Percentiles rank a stretch among this genome's conserved stretches.
These are phyloP conservation scores for Andricus grossulariae DNA, from an alignment of 1,140 invertebrate species.

Conservation along the genomic window DNA sequence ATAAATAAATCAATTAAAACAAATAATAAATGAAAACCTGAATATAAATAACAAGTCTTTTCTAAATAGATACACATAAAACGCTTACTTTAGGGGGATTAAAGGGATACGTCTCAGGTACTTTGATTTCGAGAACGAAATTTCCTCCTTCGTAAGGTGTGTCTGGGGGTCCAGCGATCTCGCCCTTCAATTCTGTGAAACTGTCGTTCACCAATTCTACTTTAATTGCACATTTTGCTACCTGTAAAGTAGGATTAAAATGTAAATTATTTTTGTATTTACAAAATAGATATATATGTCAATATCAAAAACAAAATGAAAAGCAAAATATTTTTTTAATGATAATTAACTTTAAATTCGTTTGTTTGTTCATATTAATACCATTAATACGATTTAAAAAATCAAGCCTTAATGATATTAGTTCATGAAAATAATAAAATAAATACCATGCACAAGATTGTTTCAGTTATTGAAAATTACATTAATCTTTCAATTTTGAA, in stretches of 20 bases:
- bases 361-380: no score
- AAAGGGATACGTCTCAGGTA: constrained; percentile 99
- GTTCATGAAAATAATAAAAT: no score
- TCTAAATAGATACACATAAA: not conserved
- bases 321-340: no score
- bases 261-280: constrained; percentile 19
- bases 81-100: constrained; percentile 95
- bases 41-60: no score
- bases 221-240: constrained; percentile 93
- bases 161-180: constrained; percentile 95
- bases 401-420: no score
- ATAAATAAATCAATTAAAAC: constrained; percentile 36
- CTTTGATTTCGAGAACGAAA: constrained; percentile 96
- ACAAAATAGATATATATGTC: not conserved
- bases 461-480: no score
- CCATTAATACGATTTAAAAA: no score
- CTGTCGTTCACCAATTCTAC: constrained; percentile 94
- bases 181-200: constrained; percentile 93
- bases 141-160: constrained; percentile 97
- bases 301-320: no score
- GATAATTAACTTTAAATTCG: no score
- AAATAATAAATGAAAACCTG: constrained; percentile 33
- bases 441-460: no score
- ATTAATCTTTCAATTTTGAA: no score
- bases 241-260: constrained; percentile 76